A percentile compares a stretch with the other conserved stretches of the same genome.
These are phyloP conservation scores for Lydus trimaculatus DNA, from an alignment of 2,888 invertebrate genomes.

Conservation along the genomic window DNA sequence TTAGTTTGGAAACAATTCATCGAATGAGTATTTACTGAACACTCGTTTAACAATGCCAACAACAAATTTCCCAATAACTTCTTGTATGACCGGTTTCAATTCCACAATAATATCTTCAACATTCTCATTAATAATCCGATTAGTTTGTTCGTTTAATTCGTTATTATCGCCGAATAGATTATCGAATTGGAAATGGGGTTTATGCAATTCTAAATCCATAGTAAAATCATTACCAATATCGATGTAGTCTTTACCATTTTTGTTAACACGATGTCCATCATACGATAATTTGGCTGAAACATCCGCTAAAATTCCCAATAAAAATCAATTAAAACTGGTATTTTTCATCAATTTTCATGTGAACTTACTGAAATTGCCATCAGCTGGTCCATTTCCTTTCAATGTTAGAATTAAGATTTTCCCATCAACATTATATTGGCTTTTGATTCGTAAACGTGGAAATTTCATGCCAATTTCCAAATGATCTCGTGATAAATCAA, in stretches of 20 bases:
- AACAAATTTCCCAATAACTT: conserved; percentile 63
- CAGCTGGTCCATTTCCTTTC: conserved; percentile 69
- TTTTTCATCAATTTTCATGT: too few species aligned
- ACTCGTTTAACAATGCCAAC: conserved; percentile 64
- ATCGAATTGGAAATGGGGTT: conserved; percentile 68
- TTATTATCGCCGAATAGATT: conserved; percentile 72
- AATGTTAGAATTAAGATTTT: conserved; percentile 74
- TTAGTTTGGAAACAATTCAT: conserved; percentile 57
- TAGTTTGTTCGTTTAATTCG: conserved; percentile 69
- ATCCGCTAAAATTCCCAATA: conserved; percentile 62
- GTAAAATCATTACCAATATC: conserved; percentile 68
- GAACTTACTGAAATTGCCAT: conserved; percentile 72
- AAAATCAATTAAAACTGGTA: conserved; percentile 6
- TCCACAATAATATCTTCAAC: conserved; percentile 72
- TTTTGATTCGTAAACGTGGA: conserved; percentile 68
- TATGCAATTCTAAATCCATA: conserved; percentile 68
- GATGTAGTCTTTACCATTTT: conserved; percentile 63
- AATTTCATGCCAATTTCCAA: conserved; percentile 67
- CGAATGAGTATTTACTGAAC: conserved; percentile 63
- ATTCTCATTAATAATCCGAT: conserved; percentile 75
- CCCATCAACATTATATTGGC: conserved; percentile 70
- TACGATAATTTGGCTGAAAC: conserved; percentile 67
- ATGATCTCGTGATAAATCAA: conserved; percentile 62
- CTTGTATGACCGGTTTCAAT: conserved; percentile 70
- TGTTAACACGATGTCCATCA: conserved; percentile 63